Evolutionary conservation across 2,797 vertebrate species (phyloP).

Genomic region (Sebastes hubbsi): DNA sequence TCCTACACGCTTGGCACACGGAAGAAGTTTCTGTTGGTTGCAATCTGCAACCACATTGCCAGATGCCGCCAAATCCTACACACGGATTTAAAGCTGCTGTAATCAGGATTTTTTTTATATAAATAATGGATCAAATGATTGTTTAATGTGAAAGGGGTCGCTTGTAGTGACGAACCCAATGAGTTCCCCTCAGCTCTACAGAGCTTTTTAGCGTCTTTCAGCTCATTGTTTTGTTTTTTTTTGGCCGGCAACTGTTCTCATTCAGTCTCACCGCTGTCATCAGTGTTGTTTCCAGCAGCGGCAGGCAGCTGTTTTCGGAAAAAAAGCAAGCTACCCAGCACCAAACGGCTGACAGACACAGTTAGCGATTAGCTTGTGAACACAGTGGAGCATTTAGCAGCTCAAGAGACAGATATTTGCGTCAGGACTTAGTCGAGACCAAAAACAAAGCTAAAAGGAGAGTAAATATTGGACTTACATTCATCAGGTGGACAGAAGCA

Average conservation of each 20-base stretch:
- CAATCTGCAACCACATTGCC: too few relatives aligned
- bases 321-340: background rate
- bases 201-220: background rate
- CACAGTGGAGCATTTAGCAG: background rate
- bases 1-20: too few relatives aligned
- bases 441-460: background rate
- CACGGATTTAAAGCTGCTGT: background rate
- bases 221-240: background rate
- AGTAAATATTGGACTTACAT: background rate
- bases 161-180: background rate
- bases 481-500: background rate
- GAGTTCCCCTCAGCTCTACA: background rate
- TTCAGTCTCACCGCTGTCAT: background rate
- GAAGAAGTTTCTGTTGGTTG: too few relatives aligned
- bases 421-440: background rate
- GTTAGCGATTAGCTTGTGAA: background rate
- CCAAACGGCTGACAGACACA: background rate
- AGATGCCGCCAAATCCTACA: too few relatives aligned
- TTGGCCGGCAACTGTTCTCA: background rate
- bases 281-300: background rate
- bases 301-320: background rate
- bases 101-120: background rate
- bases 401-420: background rate
- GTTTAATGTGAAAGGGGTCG: background rate
- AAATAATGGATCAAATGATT: background rate